A percentile compares a stretch with the other conserved stretches of the same genome.
Evolutionary conservation across 2,888 invertebrate genomes (phyloP).

Genomic region (Cataglyphis altisquamis): DNA sequence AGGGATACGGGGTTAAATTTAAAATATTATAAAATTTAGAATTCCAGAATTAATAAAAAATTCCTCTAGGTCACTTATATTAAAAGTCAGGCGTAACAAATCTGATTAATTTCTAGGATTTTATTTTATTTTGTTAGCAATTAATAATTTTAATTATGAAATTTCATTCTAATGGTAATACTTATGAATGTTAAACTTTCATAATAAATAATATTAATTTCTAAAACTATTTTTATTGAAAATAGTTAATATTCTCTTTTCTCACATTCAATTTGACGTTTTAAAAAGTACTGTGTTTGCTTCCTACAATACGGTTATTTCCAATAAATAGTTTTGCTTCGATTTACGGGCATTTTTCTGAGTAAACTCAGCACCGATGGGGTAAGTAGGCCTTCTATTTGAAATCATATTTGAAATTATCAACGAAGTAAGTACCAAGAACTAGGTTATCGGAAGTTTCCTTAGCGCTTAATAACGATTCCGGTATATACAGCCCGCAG

Average conservation of each 20-base stretch:
- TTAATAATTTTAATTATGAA: background rate
- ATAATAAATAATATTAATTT: too few relatives aligned
- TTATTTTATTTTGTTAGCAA: background rate
- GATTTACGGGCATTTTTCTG: background rate
- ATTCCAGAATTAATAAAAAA: too few relatives aligned
- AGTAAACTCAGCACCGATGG: background rate
- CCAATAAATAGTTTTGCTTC: background rate
- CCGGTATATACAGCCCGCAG: constrained; percentile 10
- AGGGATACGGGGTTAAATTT: background rate
- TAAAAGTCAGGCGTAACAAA: background rate
- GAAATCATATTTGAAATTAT: constrained; percentile 32
- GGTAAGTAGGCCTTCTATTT: constrained; percentile 4
- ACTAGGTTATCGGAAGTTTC: constrained; percentile 36
- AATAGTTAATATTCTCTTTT: background rate
- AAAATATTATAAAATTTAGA: too few relatives aligned
- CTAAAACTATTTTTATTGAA: too few relatives aligned
- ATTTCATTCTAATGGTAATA: background rate
- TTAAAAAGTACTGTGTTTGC: background rate
- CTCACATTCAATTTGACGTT: background rate
- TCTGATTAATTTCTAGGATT: too few relatives aligned
- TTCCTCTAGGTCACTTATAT: too few relatives aligned
- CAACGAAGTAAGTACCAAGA: constrained; percentile 12
- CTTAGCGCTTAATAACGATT: constrained; percentile 34
- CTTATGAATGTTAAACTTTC: too few relatives aligned
- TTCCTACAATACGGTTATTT: background rate